Evolutionary conservation across 2,797 vertebrate genomes (phyloP), one percentile per base, ranked within the genome.

Genomic region (Phrynocephalus forsythii): DNA sequence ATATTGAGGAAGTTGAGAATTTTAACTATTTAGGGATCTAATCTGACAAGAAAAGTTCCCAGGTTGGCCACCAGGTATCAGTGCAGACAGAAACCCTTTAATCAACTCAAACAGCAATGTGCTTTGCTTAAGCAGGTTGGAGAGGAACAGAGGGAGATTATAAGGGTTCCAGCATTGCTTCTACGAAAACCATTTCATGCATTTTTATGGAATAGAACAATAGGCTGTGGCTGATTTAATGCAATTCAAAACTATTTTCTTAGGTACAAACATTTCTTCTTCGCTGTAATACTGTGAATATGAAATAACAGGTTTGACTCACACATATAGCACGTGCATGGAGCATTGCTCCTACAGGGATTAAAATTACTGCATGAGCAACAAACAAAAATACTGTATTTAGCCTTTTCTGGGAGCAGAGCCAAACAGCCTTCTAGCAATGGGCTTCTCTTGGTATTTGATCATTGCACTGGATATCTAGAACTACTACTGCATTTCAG

Each of bases 1-100:
- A 87, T 82, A 87, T 8, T 71, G 77, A 60, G 30, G 24, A 79
- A 80, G 13, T 72, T 16, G 63, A 60, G 24, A 44, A 73, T 80
- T 72, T 26, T 86, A 85, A 73, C 50, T 48, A 85, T n/a, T 60
- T 80, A 48, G 30, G 78, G 6, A 63, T 80, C 56, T 26, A 80
- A 60, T 80, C 71, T 38, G 68, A 63, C 24, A 60, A 86, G 52
- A 60, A 28, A 80, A 7, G 11, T 48, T 44, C 9, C 33, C n/a
- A 52, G 30, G 3, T 63, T 73, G 24, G 16, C 18, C 26, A 48
- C 9, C 24, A 50, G 24, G 24, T 44, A 77, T 13, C 7, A 67
- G 67, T 9, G 60, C 3, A 13, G 18, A 8, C 1, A 52, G 7
- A 38, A 22, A 24, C 10, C 8, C 26, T 87, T 87, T 76, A 26